phyloP scores from a whole-genome alignment of 2,113 vertebrate genomes.

The Salminus brasiliensis region DNA sequence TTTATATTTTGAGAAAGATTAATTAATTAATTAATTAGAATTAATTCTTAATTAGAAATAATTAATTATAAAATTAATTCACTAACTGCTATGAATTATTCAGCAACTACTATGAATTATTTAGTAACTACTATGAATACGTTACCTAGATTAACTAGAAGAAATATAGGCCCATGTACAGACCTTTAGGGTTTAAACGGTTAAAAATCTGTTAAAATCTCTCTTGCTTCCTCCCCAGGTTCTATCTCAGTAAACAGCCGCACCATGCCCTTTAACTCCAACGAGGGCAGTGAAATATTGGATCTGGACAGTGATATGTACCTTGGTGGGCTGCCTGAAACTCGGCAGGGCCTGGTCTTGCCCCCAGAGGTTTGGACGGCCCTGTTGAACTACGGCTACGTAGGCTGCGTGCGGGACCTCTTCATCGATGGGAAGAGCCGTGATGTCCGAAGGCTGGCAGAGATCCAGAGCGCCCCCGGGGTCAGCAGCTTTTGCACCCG shows the following conservation, averaged over 20 bases:
- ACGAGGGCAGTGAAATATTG: conserved; percentile 89
- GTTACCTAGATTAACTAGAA: too few relatives aligned
- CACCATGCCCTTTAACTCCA: conserved; percentile 88
- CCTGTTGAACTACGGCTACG: conserved; percentile 87
- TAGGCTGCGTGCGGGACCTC: conserved; percentile 90
- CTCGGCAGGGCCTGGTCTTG: conserved; percentile 78
- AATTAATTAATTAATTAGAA: too few relatives aligned
- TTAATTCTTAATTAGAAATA: too few relatives aligned
- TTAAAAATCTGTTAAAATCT: neutral
- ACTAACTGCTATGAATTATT: too few relatives aligned
- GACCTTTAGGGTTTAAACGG: neutral
- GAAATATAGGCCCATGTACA: too few relatives aligned
- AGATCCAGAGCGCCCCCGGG: conserved; percentile 80
- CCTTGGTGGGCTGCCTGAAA: conserved; percentile 86
- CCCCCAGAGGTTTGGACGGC: conserved; percentile 93
- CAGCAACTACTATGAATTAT: too few relatives aligned
- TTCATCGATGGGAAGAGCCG: conserved; percentile 91
- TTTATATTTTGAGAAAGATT: too few relatives aligned
- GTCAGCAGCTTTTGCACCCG: conserved; percentile 89
- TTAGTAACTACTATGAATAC: too few relatives aligned
- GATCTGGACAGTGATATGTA: conserved; percentile 91
- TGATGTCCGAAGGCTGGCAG: conserved; percentile 84
- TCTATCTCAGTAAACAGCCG: conserved; percentile 92
- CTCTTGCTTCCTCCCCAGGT: conserved; percentile 64
- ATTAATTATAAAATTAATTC: too few relatives aligned